Conservation (phyloP, 2,797 vertebrate species). For the Gymnoscopelus braueri region DNA sequence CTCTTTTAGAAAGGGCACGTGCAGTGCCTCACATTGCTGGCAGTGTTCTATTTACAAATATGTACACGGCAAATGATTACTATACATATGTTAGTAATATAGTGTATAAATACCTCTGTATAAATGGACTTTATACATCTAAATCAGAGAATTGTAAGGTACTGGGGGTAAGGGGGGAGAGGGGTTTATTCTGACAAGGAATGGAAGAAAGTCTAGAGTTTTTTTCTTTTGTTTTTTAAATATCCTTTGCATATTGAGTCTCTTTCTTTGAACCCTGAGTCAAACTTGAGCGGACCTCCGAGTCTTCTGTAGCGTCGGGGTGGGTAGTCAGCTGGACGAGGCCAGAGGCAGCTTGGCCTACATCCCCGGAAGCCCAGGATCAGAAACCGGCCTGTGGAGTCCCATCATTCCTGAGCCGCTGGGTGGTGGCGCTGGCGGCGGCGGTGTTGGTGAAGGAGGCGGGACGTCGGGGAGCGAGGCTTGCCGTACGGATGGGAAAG, state of each 20-base stretch:
- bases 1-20: slow-evolving; percentile 86
- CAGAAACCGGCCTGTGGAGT: slow-evolving; percentile 94
- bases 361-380: slow-evolving; percentile 93
- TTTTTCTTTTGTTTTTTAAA: slow-evolving; percentile 61
- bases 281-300: slow-evolving; percentile 84
- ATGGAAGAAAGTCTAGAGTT: slow-evolving; percentile 88
- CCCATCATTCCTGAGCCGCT: slow-evolving; percentile 82
- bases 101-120: slow-evolving; percentile 77
- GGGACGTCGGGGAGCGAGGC: slow-evolving; percentile 91
- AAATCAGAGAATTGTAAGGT: slow-evolving; percentile 77
- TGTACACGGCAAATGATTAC: slow-evolving; percentile 78
- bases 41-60: slow-evolving; percentile 87
- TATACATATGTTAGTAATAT: slow-evolving; percentile 64
- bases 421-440: slow-evolving; percentile 26
- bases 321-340: background rate
- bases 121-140: slow-evolving; percentile 79
- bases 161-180: slow-evolving; percentile 72
- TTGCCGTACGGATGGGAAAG: slow-evolving; percentile 84
- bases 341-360: slow-evolving; percentile 61
- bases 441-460: background rate
- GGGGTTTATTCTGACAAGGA: slow-evolving; percentile 68
- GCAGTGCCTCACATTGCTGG: slow-evolving; percentile 89
- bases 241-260: slow-evolving; percentile 92
- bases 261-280: slow-evolving; percentile 95
- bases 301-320: slow-evolving; percentile 33